Base-by-base conservation (phyloP, 1,140 invertebrate genomes). In the Venturia canescens region DNA sequence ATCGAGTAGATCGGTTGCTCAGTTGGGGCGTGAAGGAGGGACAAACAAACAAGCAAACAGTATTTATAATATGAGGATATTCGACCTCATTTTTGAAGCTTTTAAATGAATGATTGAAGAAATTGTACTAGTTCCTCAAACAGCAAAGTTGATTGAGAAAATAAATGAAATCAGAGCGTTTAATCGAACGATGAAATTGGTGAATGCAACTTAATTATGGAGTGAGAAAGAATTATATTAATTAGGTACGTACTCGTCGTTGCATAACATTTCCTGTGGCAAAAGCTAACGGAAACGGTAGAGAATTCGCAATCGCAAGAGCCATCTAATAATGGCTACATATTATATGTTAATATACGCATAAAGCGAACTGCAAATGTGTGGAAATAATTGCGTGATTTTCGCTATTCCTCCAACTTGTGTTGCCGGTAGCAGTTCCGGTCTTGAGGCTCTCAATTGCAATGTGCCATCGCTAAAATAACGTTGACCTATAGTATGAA, bases 371-470 rank as follows among this genome's bases (percentile, higher is more conserved):
- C 66, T 31, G 15, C 13, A 18, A 34, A 31, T 69, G 66, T 69
- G 29, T 69, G 66, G 66, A 69, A 69, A 69, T 69, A 31, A 31
- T 69, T 69, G 66, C 29, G 3, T 69, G 66, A 15, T 2, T 69
- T 6, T 69, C 27, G 66, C 29, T 23, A 31, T 69, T 69, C 27
- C 29, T 69, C 5, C 27, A 27, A 6, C 23, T 63, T 23, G 60
- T 63, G 60, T 63, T 63, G 60, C 27, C 13, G 21, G n/a, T 13
- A 63, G 0, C 50, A 53, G 23, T 11, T 27, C 26, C 21, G 60
- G 66, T 69, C 66, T 69, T 69, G 13, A 31, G 66, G 29, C 31
- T 69, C 31, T 15, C 66, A 69, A 13, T 29, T 31, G 31, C 66
- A 16, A 69, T 9, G 15, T 31, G 31, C 31, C 29, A 23, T 69